Base-by-base conservation (phyloP, 2,888 invertebrate genomes). In the Chloroclystis v-ata region DNA sequence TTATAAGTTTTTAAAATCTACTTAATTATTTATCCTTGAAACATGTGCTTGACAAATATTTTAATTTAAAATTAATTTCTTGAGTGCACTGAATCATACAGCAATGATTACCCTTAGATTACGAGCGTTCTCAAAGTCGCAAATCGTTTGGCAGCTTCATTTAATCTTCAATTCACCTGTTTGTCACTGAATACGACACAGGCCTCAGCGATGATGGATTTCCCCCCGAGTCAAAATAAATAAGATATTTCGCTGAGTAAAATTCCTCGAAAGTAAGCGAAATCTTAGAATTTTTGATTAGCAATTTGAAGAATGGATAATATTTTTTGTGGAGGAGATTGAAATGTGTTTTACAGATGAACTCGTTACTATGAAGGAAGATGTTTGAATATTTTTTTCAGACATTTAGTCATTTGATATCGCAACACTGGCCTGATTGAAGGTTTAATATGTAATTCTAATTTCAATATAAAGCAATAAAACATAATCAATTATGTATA, bases 181-280 rank as follows among this genome's bases (percentile, higher is more conserved):
- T 29, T 40, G 16, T 10, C 16, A 35, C 39, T 29, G 37, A 43
- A 25, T 29, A 24, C 28, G 29, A 24, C 37, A 10, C 24, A 32
- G 20, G 12, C 28, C 28, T 35, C 24, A 46, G 40, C 7, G 12
- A 41, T 28, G 39, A 46, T 29, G 25, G 26, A 47, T 30, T 30
- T 12, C 11, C 43, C 37, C 37, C 29, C 30, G 29, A 40, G 46
- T 35, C 35, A 35, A 46, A 35, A 35, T 46, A 46, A 47, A 47
- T 47, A 42, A 12, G 26, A 24, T 37, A 41, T 37, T 46, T 46
- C 25, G 28, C 35, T 35, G 13, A 35, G 25, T 9, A 25, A 28
- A 35, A 40, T 28, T 35, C 35, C 20, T 28, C 14, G 13, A 16
- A 28, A 14, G 32, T 35, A 33, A 28, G 29, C 10, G 42, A n/a